A percentile compares a stretch with the other conserved stretches of the same genome.
These are phyloP conservation scores for Edolisoma coerulescens DNA, from an alignment of 2,113 vertebrate species.

Conservation along the genomic window DNA sequence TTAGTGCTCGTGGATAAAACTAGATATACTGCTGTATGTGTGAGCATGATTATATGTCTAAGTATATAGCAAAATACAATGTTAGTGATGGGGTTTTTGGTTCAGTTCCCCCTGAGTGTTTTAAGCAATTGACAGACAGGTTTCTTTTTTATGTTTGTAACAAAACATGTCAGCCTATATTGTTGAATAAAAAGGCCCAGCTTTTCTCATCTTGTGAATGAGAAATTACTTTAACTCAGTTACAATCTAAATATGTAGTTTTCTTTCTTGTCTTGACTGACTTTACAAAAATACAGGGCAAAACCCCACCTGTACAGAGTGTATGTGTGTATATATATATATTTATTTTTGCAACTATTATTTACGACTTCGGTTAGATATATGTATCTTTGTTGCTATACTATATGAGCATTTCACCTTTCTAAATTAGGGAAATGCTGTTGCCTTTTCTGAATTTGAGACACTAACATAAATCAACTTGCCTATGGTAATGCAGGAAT, in stretches of 20 bases:
- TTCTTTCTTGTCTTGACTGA: background rate
- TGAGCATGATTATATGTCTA: background rate
- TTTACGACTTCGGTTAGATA: background rate
- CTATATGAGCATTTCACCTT: background rate
- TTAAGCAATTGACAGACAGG: background rate
- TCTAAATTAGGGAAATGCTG: background rate
- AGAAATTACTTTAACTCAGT: background rate
- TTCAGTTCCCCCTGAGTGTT: background rate
- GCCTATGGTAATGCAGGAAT: background rate
- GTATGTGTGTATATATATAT: accelerated
- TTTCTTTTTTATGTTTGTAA: background rate
- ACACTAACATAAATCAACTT: background rate
- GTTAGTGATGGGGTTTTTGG: background rate
- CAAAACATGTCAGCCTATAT: background rate
- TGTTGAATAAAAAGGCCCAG: background rate
- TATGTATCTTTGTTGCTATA: background rate
- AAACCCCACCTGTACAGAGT: background rate
- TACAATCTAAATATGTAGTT: background rate
- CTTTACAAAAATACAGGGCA: background rate
- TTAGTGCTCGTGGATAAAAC: background rate
- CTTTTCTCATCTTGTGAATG: background rate
- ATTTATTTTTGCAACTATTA: background rate
- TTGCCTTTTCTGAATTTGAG: background rate
- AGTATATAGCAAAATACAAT: background rate
- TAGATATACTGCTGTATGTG: background rate